Evolutionary conservation across 2,888 invertebrate genomes (phyloP), one percentile per base, ranked within the genome.

Genomic region (Polietes domitor): DNA sequence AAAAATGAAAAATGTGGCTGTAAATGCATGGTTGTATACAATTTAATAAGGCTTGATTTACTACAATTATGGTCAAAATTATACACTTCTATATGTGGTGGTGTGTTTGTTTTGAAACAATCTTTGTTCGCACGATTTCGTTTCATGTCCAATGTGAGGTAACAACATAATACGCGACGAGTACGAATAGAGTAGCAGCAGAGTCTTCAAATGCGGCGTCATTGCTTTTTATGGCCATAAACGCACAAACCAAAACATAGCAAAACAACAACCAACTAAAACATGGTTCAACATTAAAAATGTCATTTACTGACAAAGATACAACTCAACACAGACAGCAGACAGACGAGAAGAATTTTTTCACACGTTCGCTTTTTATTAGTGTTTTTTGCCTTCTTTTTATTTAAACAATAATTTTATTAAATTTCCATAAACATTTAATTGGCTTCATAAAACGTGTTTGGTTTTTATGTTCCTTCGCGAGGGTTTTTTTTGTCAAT

Each of bases 321-420:
- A 47, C 2, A 47, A 47, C 2, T 2, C 2, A 47, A 58, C 1
- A 21, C 24, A 15, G 4, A 15, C 37, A 21, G 28, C n/a, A 26
- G n/a, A 7, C 41, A 68, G 21, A n/a, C 61, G 6, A 28, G 9
- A 73, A 41, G 12, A 72, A 41, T 65, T 41, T 79, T 72, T 79
- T 83, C 79, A 75, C 78, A 79, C 78, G 75, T 68, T 83, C 68
- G 43, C 68, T 24, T 43, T 37, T 68, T 68, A 63, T 41, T 43
- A 15, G 50, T n/a, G n/a, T 53, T 50, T 71, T 81, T 77, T 32
- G 24, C 3, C 50, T 28, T 65, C 21, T 26, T 47, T 71, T 74
- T 78, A 68, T 77, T 74, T 77, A 77, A 82, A 75, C 68, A 75
- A 63, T 65, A 65, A 41, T 72, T 82, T 78, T 53, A 76, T 76